Conservation (phyloP, 2,797 vertebrate species). For the Lindbergichthys nudifrons region DNA sequence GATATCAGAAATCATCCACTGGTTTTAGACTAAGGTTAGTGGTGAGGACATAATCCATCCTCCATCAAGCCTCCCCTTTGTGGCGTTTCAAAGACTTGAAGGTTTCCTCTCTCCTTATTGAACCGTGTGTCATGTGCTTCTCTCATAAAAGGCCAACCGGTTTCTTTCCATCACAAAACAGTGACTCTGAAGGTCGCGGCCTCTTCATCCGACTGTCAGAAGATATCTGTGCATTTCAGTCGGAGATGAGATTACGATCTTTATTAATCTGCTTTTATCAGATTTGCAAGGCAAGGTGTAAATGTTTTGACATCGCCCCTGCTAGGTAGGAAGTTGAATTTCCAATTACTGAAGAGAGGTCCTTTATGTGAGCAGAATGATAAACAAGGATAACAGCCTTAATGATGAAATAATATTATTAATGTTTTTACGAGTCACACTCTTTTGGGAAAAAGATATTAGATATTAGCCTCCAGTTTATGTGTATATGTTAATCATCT, state of each 20-base stretch:
- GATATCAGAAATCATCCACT: constrained; percentile 70
- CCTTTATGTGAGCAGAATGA: constrained; percentile 28
- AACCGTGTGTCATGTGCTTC: constrained; percentile 50
- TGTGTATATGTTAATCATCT: neutral
- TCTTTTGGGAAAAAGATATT: neutral
- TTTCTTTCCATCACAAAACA: constrained; percentile 55
- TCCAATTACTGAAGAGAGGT: constrained; percentile 48
- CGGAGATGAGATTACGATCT: constrained; percentile 63
- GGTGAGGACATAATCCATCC: constrained; percentile 69
- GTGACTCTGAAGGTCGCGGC: constrained; percentile 59
- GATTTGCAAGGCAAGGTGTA: constrained; percentile 63
- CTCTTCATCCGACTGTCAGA: constrained; percentile 54
- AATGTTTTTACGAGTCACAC: neutral
- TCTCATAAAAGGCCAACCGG: constrained; percentile 60
- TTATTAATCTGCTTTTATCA: constrained; percentile 67
- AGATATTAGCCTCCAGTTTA: neutral
- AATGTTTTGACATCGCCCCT: constrained; percentile 63
- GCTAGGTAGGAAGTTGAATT: constrained; percentile 49
- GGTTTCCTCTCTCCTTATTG: constrained; percentile 42
- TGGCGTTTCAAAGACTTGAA: constrained; percentile 66
- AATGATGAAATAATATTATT: neutral
- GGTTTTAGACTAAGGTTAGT: constrained; percentile 67
- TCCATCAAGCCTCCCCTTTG: constrained; percentile 63
- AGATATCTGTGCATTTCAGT: constrained; percentile 59
- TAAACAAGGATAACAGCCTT: constrained; percentile 17